Percentiles rank a stretch among this genome's conserved stretches.
Conservation (phyloP, 2,888 invertebrate genomes). For the Ennomos erosarius region DNA sequence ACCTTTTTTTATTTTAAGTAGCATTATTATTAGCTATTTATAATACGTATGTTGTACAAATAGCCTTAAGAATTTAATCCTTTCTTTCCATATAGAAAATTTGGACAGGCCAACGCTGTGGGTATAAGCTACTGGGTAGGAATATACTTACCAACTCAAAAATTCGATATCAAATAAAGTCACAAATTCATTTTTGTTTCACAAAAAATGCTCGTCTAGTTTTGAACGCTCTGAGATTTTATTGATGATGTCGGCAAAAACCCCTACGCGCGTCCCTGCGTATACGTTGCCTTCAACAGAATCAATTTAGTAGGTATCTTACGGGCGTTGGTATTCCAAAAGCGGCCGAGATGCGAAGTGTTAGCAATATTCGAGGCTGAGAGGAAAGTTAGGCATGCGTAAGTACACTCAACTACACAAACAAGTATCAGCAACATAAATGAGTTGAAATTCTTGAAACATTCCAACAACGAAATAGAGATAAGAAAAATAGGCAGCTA, state of each 20-base stretch:
- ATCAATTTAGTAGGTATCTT: constrained; percentile 29
- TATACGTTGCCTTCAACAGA: constrained; percentile 4
- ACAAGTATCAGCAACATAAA: not conserved
- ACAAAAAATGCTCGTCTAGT: too few relatives aligned
- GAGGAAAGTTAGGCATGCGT: not conserved
- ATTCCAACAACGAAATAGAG: not conserved
- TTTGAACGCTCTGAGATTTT: not conserved
- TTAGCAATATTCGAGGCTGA: constrained; percentile 12
- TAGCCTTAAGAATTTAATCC: too few relatives aligned
- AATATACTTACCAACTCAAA: too few relatives aligned
- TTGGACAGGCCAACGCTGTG: too few relatives aligned
- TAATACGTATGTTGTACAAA: not conserved
- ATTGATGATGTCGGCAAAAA: not conserved
- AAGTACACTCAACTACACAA: not conserved
- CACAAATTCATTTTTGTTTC: too few relatives aligned
- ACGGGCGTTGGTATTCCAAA: constrained; percentile 30
- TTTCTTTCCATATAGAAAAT: too few relatives aligned
- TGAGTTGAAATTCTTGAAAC: too few relatives aligned
- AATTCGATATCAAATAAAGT: too few relatives aligned
- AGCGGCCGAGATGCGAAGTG: constrained; percentile 26
- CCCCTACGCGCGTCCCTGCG: not conserved
- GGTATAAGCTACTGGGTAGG: too few relatives aligned
- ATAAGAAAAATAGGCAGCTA: too few relatives aligned
- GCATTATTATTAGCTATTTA: constrained; percentile 9
- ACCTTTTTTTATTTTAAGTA: constrained; percentile 23